Evolutionary conservation across 1,140 invertebrate genomes (phyloP).

Genomic region (Drosophila nigromelanica): DNA sequence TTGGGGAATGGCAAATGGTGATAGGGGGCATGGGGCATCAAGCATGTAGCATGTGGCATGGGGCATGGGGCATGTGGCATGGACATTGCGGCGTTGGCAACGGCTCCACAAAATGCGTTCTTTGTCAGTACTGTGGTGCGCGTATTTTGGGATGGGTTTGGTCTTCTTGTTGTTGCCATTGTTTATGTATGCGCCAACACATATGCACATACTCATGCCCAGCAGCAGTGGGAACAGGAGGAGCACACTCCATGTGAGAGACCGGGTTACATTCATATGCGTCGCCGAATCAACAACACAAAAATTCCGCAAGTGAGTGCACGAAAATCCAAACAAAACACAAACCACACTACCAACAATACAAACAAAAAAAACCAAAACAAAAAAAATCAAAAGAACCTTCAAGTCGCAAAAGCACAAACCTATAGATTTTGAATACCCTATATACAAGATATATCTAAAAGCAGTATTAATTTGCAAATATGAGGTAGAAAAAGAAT

Average conservation of each 20-base stretch:
- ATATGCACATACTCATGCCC: slow-evolving; percentile 57
- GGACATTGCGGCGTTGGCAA: background rate
- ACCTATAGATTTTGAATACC: slow-evolving; percentile 14
- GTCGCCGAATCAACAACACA: slow-evolving; percentile 75
- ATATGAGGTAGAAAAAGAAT: background rate
- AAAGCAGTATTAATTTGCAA: too few relatives aligned
- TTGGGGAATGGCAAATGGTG: slow-evolving; percentile 5
- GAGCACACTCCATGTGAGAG: slow-evolving; percentile 18
- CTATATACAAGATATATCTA: background rate
- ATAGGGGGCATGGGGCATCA: background rate
- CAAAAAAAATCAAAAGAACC: slow-evolving; percentile 24
- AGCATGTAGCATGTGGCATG: too few relatives aligned
- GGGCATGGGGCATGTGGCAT: background rate
- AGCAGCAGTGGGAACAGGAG: background rate
- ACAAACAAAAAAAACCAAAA: slow-evolving; percentile 21
- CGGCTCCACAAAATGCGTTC: slow-evolving; percentile 66
- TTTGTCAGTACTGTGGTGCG: slow-evolving; percentile 76
- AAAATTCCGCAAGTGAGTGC: slow-evolving; percentile 81
- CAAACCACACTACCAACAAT: slow-evolving; percentile 41
- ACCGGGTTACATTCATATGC: slow-evolving; percentile 74
- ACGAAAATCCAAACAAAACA: slow-evolving; percentile 79
- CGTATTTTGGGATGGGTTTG: slow-evolving; percentile 23
- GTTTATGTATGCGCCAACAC: slow-evolving; percentile 80
- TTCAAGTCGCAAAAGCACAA: slow-evolving; percentile 8
- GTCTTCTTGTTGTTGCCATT: slow-evolving; percentile 66